Conservation (phyloP, 2,113 vertebrate genomes). For the Eubucco bourcierii region DNA sequence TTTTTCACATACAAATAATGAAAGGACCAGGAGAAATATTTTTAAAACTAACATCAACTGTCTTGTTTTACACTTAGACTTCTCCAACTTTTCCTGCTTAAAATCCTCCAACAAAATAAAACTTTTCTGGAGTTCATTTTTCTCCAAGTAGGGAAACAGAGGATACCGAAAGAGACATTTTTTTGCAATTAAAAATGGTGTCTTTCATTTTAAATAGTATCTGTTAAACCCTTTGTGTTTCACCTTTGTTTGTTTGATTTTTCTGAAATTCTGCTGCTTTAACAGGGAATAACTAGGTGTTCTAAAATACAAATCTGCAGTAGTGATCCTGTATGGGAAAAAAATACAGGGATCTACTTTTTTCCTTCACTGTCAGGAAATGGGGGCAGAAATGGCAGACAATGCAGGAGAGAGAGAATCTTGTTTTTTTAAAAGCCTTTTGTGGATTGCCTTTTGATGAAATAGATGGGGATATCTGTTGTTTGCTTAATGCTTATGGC, state of each 20-base stretch:
- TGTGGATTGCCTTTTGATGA: background rate
- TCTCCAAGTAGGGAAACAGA: background rate
- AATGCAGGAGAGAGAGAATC: fast-evolving
- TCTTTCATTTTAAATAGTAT: background rate
- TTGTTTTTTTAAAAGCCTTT: background rate
- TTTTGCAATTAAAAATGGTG: background rate
- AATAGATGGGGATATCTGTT: background rate
- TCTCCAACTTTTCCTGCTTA: background rate
- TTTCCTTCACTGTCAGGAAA: background rate
- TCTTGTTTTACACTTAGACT: background rate
- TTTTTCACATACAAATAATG: background rate
- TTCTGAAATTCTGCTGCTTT: background rate
- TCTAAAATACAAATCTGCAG: background rate
- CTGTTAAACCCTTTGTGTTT: background rate
- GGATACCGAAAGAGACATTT: background rate
- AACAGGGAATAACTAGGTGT: background rate
- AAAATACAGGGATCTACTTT: background rate
- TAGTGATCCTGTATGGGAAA: background rate
- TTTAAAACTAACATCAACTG: background rate
- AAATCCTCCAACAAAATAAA: background rate
- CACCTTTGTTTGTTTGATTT: background rate
- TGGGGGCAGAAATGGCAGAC: background rate
- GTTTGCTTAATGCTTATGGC: background rate
- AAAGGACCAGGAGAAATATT: background rate
- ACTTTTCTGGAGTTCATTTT: background rate